Evolutionary conservation across 2,888 invertebrate genomes (phyloP).

Genomic region (Embidobia sp.): DNA sequence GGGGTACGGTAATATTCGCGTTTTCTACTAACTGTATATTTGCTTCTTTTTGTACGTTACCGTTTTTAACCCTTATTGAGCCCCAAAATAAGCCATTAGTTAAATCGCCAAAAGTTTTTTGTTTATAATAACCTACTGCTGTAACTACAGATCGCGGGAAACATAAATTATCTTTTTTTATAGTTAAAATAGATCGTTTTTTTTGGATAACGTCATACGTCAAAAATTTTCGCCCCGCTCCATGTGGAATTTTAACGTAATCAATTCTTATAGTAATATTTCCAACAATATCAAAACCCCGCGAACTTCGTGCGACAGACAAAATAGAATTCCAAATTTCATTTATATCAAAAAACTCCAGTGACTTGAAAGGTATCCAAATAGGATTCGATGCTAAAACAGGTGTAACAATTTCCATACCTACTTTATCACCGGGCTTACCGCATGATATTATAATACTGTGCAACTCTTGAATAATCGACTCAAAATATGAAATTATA

Average conservation of each 20-base stretch:
- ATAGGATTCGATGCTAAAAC: not conserved
- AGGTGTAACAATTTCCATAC: not conserved
- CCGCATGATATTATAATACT: not conserved
- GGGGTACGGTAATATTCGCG: not conserved
- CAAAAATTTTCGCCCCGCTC: not conserved
- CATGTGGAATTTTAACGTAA: constrained; percentile 3
- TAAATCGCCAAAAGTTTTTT: not conserved
- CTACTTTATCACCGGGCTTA: not conserved
- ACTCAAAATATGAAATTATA: not conserved
- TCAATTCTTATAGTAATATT: not conserved
- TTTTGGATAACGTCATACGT: not conserved
- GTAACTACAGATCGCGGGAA: not conserved
- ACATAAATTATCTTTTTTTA: constrained; percentile 3
- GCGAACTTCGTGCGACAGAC: not conserved
- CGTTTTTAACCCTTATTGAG: not conserved
- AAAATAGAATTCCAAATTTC: constrained; percentile 1
- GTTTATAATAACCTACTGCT: not conserved
- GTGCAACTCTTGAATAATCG: not conserved
- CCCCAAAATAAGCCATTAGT: not conserved
- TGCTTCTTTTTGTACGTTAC: not conserved
- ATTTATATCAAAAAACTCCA: not conserved
- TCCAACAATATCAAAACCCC: not conserved
- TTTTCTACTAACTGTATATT: not conserved
- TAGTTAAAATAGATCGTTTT: not conserved
- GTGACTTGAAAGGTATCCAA: not conserved